phyloP scores from a whole-genome alignment of 1,140 invertebrate species.

The Schmidtea mediterranea region DNA sequence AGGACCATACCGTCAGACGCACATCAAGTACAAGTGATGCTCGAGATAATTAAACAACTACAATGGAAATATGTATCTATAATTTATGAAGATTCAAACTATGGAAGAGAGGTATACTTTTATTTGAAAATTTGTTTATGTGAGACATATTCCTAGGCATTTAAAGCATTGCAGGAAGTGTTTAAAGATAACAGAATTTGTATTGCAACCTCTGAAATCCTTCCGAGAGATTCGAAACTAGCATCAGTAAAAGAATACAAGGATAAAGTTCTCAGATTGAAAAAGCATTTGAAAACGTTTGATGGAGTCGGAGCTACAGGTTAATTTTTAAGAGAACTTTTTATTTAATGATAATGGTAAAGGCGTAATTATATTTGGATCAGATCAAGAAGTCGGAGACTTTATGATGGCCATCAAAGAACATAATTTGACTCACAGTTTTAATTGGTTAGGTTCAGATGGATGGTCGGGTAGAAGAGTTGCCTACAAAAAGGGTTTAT shows the following conservation, averaged over 20 bases:
- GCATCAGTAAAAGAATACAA: conserved; percentile 54
- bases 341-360: not conserved
- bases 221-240: conserved; percentile 67
- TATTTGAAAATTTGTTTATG: not conserved
- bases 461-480: conserved; percentile 51
- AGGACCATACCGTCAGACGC: conserved; percentile 76
- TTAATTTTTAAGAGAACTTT: not conserved
- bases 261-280: conserved; percentile 46
- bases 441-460: conserved; percentile 78
- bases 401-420: conserved; percentile 63
- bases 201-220: conserved; percentile 64
- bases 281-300: not conserved
- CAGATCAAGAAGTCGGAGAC: conserved; percentile 74
- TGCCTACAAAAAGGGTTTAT: not conserved
- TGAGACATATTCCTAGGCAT: conserved; percentile 50
- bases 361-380: conserved; percentile 76
- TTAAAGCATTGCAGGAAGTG: conserved; percentile 55
- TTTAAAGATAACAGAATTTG: conserved; percentile 49
- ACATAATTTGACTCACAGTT: conserved; percentile 55
- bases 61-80: conserved; percentile 78
- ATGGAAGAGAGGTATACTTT: conserved; percentile 56
- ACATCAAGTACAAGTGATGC: conserved; percentile 76
- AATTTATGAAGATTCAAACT: conserved; percentile 81
- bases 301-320: not conserved
- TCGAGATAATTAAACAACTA: conserved; percentile 57